phyloP scores from a whole-genome alignment of 2,888 invertebrate genomes.

The Malthinus flaveolus region DNA sequence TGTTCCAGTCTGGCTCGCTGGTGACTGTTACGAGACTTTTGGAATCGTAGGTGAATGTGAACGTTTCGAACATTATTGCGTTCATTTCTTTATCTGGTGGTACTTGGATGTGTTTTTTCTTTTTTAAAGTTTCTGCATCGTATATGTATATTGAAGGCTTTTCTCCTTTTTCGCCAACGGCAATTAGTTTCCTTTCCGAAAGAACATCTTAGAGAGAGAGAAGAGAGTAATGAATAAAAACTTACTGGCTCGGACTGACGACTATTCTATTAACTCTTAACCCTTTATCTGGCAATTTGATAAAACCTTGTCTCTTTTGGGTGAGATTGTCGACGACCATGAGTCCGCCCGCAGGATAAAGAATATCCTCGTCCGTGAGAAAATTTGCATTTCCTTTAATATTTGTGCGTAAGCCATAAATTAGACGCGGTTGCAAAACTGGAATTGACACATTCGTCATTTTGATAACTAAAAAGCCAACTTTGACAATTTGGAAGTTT shows the following conservation, averaged over 20 bases:
- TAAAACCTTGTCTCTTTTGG: slow-evolving; percentile 72
- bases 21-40: slow-evolving; percentile 79
- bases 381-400: slow-evolving; percentile 73
- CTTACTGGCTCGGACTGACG: slow-evolving; percentile 70
- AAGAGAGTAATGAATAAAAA: not conserved
- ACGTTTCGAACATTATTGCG: slow-evolving; percentile 68
- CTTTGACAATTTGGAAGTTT: slow-evolving; percentile 5
- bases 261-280: slow-evolving; percentile 65
- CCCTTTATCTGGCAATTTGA: slow-evolving; percentile 69
- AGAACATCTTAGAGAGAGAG: not conserved
- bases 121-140: slow-evolving; percentile 70
- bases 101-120: slow-evolving; percentile 66
- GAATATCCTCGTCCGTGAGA: slow-evolving; percentile 72
- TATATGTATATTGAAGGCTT: slow-evolving; percentile 72
- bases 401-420: slow-evolving; percentile 68
- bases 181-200: slow-evolving; percentile 64
- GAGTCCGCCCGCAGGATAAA: slow-evolving; percentile 80
- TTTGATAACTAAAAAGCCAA: not conserved
- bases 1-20: slow-evolving; percentile 80
- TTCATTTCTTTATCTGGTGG: slow-evolving; percentile 51
- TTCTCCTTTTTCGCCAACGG: slow-evolving; percentile 65
- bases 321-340: slow-evolving; percentile 74
- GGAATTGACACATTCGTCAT: slow-evolving; percentile 53
- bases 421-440: slow-evolving; percentile 62
- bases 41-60: slow-evolving; percentile 81